phyloP scores from a whole-genome alignment of 2,113 vertebrate species.

The Hippocampus abdominalis region DNA sequence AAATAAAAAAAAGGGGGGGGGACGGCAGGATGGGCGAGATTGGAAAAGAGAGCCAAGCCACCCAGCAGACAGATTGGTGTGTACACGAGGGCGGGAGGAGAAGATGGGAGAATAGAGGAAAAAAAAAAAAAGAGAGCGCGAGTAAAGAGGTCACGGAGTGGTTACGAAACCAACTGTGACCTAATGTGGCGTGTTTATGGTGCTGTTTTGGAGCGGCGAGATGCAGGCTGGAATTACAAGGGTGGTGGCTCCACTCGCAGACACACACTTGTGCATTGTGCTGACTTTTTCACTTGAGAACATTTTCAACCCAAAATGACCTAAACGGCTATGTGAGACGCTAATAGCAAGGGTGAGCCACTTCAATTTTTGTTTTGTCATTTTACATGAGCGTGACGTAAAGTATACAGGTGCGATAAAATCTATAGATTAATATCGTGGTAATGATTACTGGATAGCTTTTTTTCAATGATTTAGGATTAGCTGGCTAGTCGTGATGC shows the following conservation, averaged over 20 bases:
- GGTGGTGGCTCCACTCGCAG: constrained; percentile 50
- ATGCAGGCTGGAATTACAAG: constrained; percentile 66
- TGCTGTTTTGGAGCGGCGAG: constrained; percentile 37
- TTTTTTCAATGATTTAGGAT: too few relatives aligned
- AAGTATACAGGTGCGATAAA: not conserved
- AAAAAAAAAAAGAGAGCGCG: constrained; percentile 8
- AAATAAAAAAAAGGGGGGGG: constrained; percentile 7
- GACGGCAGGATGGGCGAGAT: constrained; percentile 34
- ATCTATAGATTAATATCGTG: too few relatives aligned
- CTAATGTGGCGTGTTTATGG: constrained; percentile 68
- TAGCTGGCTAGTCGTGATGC: too few relatives aligned
- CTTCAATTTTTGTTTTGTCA: not conserved
- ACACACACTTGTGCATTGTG: constrained; percentile 21
- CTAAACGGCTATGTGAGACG: not conserved
- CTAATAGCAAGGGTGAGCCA: not conserved
- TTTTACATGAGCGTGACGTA: not conserved
- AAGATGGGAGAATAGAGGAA: constrained; percentile 23
- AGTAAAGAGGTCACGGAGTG: constrained; percentile 61
- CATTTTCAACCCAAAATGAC: not conserved
- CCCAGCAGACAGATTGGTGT: constrained; percentile 51
- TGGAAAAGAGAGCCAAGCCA: constrained; percentile 50
- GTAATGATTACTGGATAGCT: too few relatives aligned
- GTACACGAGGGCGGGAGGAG: constrained; percentile 32
- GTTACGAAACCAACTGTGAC: constrained; percentile 68
- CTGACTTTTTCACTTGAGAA: constrained; percentile 6